A percentile compares a stretch with the other conserved stretches of the same genome.
Conservation (phyloP, 2,888 invertebrate genomes). For the Spilosoma lubricipeda region DNA sequence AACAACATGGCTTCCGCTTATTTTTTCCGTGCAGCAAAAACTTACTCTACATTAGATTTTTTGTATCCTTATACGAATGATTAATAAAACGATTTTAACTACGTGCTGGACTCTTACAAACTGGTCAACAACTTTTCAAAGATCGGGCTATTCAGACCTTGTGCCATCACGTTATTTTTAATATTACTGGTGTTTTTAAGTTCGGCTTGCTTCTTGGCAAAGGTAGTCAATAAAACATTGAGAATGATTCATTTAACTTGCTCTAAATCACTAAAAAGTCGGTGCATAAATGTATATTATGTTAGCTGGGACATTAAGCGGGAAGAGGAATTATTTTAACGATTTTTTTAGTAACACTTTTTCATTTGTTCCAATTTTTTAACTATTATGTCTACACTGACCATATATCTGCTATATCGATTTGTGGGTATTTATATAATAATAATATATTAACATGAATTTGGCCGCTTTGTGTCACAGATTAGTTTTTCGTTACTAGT, state of each 20-base stretch:
- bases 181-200: no score
- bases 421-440: no score
- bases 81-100: slow-evolving; percentile 32
- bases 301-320: neutral
- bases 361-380: no score
- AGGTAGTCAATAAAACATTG: neutral
- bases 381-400: no score
- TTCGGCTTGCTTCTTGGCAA: neutral
- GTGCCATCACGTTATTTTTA: slow-evolving; percentile 34
- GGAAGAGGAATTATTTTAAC: neutral
- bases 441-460: neutral
- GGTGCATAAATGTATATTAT: neutral
- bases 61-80: slow-evolving; percentile 30
- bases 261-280: neutral
- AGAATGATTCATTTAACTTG: neutral
- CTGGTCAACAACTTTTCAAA: slow-evolving; percentile 69
- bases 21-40: slow-evolving; percentile 25
- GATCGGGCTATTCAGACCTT: slow-evolving; percentile 52
- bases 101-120: slow-evolving; percentile 46
- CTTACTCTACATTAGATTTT: slow-evolving; percentile 18
- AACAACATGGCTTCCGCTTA: slow-evolving; percentile 15
- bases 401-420: no score
- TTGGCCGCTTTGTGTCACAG: neutral
- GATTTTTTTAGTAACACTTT: no score
- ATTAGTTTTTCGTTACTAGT: neutral